phyloP scores from a whole-genome alignment of 2,113 vertebrate species.

The human (Homo sapiens) region GRCh38 chr18:6801001-6801500 shows the following conservation, averaged over 20 bases:
- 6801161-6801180: neutral
- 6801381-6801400: neutral
- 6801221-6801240: neutral
- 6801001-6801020: neutral
- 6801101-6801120: neutral
- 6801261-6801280: neutral
- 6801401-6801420: neutral
- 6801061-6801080: neutral
- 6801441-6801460: neutral
- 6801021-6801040: neutral
- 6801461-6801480: neutral
- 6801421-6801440: neutral
- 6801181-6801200: neutral
- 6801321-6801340: neutral
- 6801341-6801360: neutral
- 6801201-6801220: neutral
- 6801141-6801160: neutral
- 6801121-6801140: neutral
- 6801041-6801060: neutral
- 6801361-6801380: neutral
- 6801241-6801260: neutral
- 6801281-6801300: neutral
- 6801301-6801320: neutral
- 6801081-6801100: slow-evolving; percentile 1
- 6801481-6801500: neutral